Percentiles rank a stretch among this genome's conserved stretches.
Conservation (phyloP, 2,888 invertebrate species). For the Sphaerolaimus hirsutus region DNA sequence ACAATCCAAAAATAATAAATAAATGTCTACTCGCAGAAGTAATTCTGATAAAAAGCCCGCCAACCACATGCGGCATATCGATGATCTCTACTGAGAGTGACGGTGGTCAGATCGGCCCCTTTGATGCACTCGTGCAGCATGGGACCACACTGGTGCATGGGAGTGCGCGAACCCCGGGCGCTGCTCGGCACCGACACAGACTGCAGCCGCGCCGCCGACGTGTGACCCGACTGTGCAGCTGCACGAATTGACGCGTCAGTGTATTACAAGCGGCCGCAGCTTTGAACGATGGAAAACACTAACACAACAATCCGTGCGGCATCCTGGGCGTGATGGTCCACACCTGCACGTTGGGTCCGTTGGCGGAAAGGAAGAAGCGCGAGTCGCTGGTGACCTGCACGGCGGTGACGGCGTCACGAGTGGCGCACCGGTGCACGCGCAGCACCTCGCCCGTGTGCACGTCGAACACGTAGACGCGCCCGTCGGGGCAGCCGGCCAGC, state of each 20-base stretch:
- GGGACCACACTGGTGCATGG: too few species aligned
- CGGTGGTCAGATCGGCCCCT: too few species aligned
- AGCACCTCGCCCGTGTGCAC: conserved; percentile 27
- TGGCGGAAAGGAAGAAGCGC: conserved; percentile 59
- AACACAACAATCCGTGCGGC: background rate
- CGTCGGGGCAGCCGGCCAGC: conserved; percentile 24
- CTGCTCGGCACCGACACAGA: too few species aligned
- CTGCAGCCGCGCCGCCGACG: too few species aligned
- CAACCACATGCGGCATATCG: conserved; percentile 4
- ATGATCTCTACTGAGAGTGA: conserved; percentile 3
- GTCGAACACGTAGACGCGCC: conserved; percentile 27
- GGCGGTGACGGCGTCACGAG: conserved; percentile 9
- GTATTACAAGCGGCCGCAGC: too few species aligned
- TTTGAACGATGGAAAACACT: too few species aligned
- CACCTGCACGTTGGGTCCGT: conserved; percentile 43
- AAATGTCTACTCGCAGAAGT: too few species aligned
- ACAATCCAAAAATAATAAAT: background rate
- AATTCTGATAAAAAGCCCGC: too few species aligned
- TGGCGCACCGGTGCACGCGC: conserved; percentile 12
- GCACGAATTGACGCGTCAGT: too few species aligned
- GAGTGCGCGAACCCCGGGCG: too few species aligned
- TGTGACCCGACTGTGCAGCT: too few species aligned
- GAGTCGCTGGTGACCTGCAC: conserved; percentile 43
- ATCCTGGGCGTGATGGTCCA: conserved; percentile 9
- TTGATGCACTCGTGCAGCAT: too few species aligned